Evolutionary conservation across 2,888 invertebrate genomes (phyloP), one percentile per base, ranked within the genome.

Genomic region (Tachina lurida): DNA sequence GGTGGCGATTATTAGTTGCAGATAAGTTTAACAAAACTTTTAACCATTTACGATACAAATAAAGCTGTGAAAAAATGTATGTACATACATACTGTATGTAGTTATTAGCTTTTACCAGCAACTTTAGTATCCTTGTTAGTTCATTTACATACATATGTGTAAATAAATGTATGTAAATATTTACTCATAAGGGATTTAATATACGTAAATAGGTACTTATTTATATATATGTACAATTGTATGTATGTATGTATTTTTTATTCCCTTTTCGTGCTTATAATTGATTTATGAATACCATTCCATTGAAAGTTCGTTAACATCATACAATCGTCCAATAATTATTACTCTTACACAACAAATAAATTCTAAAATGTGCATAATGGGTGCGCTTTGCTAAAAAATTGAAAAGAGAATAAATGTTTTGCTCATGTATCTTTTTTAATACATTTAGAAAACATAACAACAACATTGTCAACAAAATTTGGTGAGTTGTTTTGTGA

Each of bases 221-320:
- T 31, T 31, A 31, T 31, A 4, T 31, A 4, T 31, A 3, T 22
- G 3, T 3, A 22, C 3, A 22, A 31, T 31, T 31, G 31, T 2
- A 31, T 4, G 22, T 31, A 31, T 4, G 39, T 31, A 17, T 39
- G 39, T 52, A 13, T 12, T 3, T 41, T 52, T 68, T 2, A n/a
- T 19, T 22, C 19, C 15, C n/a, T 39, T 39, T 41, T n/a, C 10
- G 4, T 49, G 3, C 39, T 56, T 3, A n/a, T 31, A 31, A 58
- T 31, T 73, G 17, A 49, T 74, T 74, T 74, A 47, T 62, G 17
- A 41, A 15, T 62, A 62, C 19, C 31, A n/a, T 43, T 43, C 43
- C 65, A 60, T 39, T 39, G 58, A 75, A 78, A 80, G 83, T 86
- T 83, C 86, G 63, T 86, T 86, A 79, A 76, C 86, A 73, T 77